Evolutionary conservation across 1,140 invertebrate species (phyloP), one percentile per base, ranked within the genome.

Genomic region (Trachymyrmex septentrionalis): DNA sequence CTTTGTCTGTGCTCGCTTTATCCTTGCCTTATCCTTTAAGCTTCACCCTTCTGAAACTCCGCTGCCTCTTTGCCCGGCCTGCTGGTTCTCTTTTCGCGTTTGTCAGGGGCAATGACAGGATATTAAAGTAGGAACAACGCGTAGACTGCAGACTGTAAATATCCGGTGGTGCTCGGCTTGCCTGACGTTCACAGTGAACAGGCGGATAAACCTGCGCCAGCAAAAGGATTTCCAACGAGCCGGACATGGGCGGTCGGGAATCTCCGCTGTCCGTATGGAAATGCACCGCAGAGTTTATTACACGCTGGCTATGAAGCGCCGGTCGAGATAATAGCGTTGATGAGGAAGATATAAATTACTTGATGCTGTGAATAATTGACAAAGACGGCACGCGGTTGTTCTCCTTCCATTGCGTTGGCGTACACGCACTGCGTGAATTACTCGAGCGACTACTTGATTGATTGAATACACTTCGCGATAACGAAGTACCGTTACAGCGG

Each of bases 131-230:
- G 92, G 86, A 92, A 92, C 84, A 90, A 90, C 86, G 81, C 87
- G 87, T 84, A 92, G 92, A 92, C 90, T 88, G 91, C 91, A 92
- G 92, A 93, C 92, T 92, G 92, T 92, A 93, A 93, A 93, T 93
- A 93, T 93, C 92, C 92, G 92, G 91, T 90, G 91, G 89, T 89
- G 81, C 87, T 81, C 77, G 85, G 88, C 84, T 85, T 71, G 84
- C 69, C 64, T 87, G 82, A 87, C 81, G 89, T 88, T 88, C 89
- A 78, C 89, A 91, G 90, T 91, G 87, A 91, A 88, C 90, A 90
- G 87, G 71, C 77, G 75, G 88, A 87, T 84, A 86, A 86, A 67
- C 75, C 53, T 19, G 69, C 66, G 73, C 64, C 59, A 21, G 73
- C 48, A 50, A 80, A 66, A 85, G 86, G 86, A 87, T 77, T 76